Percentiles rank a stretch among this genome's conserved stretches.
Evolutionary conservation across 2,797 vertebrate species (phyloP).

Genomic region (Lophius americanus): DNA sequence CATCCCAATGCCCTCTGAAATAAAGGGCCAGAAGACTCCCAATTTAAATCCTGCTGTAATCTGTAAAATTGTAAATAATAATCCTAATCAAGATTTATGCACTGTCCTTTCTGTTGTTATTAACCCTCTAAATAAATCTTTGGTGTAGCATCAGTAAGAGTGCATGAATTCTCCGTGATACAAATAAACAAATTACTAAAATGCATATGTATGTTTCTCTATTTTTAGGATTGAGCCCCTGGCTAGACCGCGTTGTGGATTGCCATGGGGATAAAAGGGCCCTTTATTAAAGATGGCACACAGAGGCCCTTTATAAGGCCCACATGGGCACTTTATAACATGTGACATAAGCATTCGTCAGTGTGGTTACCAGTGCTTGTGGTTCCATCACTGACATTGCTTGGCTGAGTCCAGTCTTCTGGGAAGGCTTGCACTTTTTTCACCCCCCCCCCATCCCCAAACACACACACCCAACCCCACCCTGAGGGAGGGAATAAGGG

Average conservation of each 20-base stretch:
- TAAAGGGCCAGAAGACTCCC: constrained; percentile 41
- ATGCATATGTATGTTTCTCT: constrained; percentile 71
- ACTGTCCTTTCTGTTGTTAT: constrained; percentile 29
- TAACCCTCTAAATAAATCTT: constrained; percentile 42
- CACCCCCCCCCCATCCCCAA: constrained; percentile 3
- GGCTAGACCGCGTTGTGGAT: constrained; percentile 66
- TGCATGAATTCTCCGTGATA: constrained; percentile 48
- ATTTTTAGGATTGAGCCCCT: constrained; percentile 65
- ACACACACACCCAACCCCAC: no score
- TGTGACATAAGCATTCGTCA: constrained; percentile 78
- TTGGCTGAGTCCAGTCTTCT: constrained; percentile 55
- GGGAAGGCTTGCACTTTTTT: constrained; percentile 24
- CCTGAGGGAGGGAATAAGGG: constrained; percentile 18
- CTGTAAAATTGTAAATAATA: constrained; percentile 59
- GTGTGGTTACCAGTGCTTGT: constrained; percentile 67
- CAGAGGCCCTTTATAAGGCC: constrained; percentile 75
- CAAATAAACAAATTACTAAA: constrained; percentile 61
- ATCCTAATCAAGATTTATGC: constrained; percentile 50
- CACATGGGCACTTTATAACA: constrained; percentile 73
- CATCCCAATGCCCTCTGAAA: constrained; percentile 58
- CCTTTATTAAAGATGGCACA: constrained; percentile 76
- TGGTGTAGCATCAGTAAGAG: constrained; percentile 34
- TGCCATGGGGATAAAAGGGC: constrained; percentile 63
- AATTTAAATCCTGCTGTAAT: constrained; percentile 61
- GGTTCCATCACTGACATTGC: constrained; percentile 68